Base-by-base conservation (phyloP, 1,140 invertebrate genomes). In the Vanessa atalanta region DNA sequence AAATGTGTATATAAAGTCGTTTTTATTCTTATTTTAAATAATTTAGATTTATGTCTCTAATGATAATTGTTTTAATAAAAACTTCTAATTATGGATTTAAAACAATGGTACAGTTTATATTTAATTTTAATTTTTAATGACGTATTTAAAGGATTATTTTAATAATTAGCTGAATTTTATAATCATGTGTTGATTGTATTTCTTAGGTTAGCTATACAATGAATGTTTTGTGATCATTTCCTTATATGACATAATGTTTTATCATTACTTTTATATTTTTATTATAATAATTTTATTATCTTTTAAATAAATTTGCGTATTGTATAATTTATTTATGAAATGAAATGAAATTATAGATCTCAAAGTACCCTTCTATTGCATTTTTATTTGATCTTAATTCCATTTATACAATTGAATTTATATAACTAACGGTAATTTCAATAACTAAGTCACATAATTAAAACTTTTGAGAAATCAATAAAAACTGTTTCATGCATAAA, bases 321-420 rank as follows among this genome's bases (percentile, higher is more conserved):
- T 26, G 53, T 57, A 57, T 43, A 23, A 57, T 57, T 57, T 57
- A 13, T 57, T 23, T 57, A 55, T 57, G 20, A 20, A 57, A 57
- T 57, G 20, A 20, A 57, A 57, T 23, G 53, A 23, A 57, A 57
- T 57, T 57, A 57, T 57, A 57, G 53, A 57, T 57, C 53, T 57
- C 53, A 57, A 16, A 57, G 16, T 57, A 57, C 20, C 11, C 23
- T 57, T 57, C 20, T 57, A 23, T 13, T 3, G 53, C 20, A 23
- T 57, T 50, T 57, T 23, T 57, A 23, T 16, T 57, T 57, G 20
- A 3, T 16, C 53, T 9, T 57, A n/a, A 11, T 57, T 57, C 53
- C 37, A 5, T 43, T 43, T 43, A 5, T 37, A 5, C 31, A 37
- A 37, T 37, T 7, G 31, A 20, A 20, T 20, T n/a, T n/a, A n/a